Evolutionary conservation across 2,113 vertebrate genomes (phyloP), one percentile per base, ranked within the genome.

Genomic region (Anguilla rostrata): DNA sequence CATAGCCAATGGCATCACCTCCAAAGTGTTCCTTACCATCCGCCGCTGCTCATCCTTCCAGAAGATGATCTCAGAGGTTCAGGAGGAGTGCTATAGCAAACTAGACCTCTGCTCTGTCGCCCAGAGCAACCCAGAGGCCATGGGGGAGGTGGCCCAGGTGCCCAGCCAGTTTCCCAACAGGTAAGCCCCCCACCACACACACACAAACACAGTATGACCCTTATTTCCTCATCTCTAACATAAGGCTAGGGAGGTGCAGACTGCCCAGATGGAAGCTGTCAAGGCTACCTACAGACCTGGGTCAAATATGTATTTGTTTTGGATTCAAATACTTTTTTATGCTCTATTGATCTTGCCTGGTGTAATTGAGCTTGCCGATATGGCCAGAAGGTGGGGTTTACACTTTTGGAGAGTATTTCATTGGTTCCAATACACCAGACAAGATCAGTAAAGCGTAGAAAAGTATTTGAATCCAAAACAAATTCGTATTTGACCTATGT

Each of bases 61-160:
- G 91, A 96, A 96, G 85, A 98, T 99, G 98, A 98, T 99, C 53
- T 96, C 98, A 0, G 98, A 99, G 82, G 98, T 99, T 71, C 98
- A 99, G 57, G 97, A 99, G 49, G 98, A 99, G 34, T 99, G 98
- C 87, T 99, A 98, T 92, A 96, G 92, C 92, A 98, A 97, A 29
- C 94, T 98, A 84, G 97, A 97, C 53, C 95, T 99, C 91, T 99
- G 98, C 29, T 93, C 93, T 2, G 94, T 98, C 2, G 98, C 97
- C 1, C 95, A 90, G 0, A 91, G 95, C 26, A 99, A 99, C 92
- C 95, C 97, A 0, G 96, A 97, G 20, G 96, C 97, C 84, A 97
- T 99, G 87, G 97, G 97, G 0, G 98, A 99, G 90, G 98, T 99
- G 0, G 95, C 98, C 39, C 97, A 98, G 93, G 95, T 98, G 6